Evolutionary conservation across 2,113 vertebrate genomes (phyloP).

Genomic region (Neodontobutis hainanensis): DNA sequence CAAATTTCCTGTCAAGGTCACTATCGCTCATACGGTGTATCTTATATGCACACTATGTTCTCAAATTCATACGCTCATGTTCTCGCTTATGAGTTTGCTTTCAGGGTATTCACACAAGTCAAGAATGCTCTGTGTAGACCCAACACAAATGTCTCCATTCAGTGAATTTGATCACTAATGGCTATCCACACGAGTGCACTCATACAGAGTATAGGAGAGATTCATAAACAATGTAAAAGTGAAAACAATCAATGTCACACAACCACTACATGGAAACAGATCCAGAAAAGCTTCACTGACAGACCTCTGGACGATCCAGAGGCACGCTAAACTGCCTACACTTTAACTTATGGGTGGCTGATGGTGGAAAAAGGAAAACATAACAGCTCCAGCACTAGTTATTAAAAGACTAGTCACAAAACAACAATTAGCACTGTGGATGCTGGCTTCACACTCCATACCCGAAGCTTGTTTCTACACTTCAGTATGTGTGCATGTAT

Average conservation of each 20-base stretch:
- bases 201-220: too few relatives aligned
- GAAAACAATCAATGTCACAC: neutral
- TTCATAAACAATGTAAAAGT: too few relatives aligned
- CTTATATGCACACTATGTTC: neutral
- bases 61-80: too few relatives aligned
- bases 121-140: conserved; percentile 5
- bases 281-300: neutral
- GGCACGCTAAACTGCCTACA: conserved; percentile 5
- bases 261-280: too few relatives aligned
- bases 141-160: neutral
- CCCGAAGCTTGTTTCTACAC: neutral
- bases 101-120: neutral
- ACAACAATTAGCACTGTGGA: conserved; percentile 26
- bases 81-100: neutral
- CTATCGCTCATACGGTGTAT: conserved; percentile 2
- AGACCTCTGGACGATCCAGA: conserved; percentile 3
- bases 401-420: conserved; percentile 49
- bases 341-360: conserved; percentile 21
- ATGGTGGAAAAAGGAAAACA: conserved; percentile 40
- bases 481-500: neutral
- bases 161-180: conserved; percentile 3
- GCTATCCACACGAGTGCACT: neutral
- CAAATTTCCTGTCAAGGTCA: conserved; percentile 51
- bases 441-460: conserved; percentile 19
- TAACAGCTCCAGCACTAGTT: conserved; percentile 51